Conservation (phyloP, 2,797 vertebrate species). For the Spea hammondii region DNA sequence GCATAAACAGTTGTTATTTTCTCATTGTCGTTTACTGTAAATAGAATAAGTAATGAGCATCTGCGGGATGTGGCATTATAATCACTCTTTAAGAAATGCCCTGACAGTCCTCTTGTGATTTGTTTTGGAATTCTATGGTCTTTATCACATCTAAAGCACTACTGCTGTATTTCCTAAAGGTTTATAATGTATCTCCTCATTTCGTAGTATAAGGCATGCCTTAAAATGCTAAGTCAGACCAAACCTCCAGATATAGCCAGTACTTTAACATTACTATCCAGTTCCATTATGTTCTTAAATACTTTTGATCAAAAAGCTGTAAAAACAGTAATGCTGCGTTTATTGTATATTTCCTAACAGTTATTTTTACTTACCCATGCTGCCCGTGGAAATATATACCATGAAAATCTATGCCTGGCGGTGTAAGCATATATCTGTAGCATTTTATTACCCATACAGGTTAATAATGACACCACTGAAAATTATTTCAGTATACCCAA, state of each 20-base stretch:
- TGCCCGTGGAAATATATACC: too few species aligned
- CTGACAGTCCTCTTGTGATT: conserved; percentile 6
- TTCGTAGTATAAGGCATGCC: background rate
- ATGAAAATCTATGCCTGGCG: too few species aligned
- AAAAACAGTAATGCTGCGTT: too few species aligned
- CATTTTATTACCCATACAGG: too few species aligned
- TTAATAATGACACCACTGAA: too few species aligned
- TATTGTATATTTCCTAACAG: too few species aligned
- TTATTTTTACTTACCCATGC: too few species aligned
- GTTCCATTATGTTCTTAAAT: too few species aligned
- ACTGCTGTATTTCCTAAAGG: conserved; percentile 12
- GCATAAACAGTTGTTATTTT: conserved; percentile 57
- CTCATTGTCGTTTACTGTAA: conserved; percentile 51
- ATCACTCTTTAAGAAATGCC: conserved; percentile 54
- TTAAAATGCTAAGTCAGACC: background rate
- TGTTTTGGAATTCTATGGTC: conserved; percentile 26
- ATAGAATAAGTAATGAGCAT: conserved; percentile 53
- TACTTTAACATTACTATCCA: background rate
- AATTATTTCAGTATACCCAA: too few species aligned
- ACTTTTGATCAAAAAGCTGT: too few species aligned
- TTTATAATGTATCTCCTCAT: background rate
- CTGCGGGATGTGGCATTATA: conserved; percentile 53
- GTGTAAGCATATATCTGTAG: too few species aligned
- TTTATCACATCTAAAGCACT: conserved; percentile 44
- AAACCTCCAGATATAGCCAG: background rate